Evolutionary conservation across 64 coral and sea anemone species (phyloP), one percentile per base, ranked within the genome.

Genomic region (Stylophora pistillata): DNA sequence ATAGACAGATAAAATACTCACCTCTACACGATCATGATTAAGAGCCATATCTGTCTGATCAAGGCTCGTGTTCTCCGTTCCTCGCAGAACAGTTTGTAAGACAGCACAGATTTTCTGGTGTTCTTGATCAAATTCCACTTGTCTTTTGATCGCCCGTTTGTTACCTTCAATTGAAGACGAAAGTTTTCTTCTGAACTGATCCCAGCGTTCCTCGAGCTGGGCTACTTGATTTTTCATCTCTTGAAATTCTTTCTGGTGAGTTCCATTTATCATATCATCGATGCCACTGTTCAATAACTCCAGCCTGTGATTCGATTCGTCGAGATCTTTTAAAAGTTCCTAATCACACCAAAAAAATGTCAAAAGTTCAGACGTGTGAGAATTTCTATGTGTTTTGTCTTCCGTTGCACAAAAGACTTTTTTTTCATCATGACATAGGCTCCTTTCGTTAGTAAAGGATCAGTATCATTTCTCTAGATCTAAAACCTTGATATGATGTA

Each of bases 291-390:
- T 76, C 53, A 91, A 71, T 34, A 72, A 61, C 26, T 85, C 80
- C 17, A 91, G 74, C 60, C 84, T 78, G 25, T 13, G 15, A 28
- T 77, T 56, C 17, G 73, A 77, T 23, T 91, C 90, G 18, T 91
- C 82, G 10, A 85, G 81, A 20, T 86, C 90, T 55, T 66, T 55
- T 2, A 85, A 91, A 25, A 91, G 47, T 78, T 86, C 84, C 90
- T 91, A 23, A 34, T 60, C 10, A 85, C 23, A 47, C 37, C 37
- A 47, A 74, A 17, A 25, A 70, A 68, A 71, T 47, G 3, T 0
- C 3, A 47, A 47, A 47, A 47, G 37, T 47, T 47, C 37, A 47
- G 37, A 47, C 7, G 3, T 47, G 37, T 47, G 7, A 47, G 37
- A 4, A 47, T 7, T 4, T 47, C 37, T 47, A 3, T 47, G 37